Evolutionary conservation across 2,888 invertebrate species (phyloP).

Genomic region (Atethmia centrago): DNA sequence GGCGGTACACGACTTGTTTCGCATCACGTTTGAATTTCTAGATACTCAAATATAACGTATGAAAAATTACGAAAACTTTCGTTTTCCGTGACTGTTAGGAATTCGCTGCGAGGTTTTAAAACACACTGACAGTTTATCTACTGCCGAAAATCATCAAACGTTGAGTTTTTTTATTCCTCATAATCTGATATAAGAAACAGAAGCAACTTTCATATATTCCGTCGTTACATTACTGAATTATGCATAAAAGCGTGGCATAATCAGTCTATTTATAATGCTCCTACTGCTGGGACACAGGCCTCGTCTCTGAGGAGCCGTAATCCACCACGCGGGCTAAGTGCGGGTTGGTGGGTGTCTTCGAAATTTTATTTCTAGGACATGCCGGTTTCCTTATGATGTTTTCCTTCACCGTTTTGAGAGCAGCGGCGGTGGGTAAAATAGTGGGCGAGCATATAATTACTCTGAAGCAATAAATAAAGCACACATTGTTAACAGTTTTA

Average conservation of each 20-base stretch:
- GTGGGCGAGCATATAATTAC: slow-evolving; percentile 68
- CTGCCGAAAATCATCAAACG: slow-evolving; percentile 38
- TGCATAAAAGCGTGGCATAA: slow-evolving; percentile 53
- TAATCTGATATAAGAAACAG: slow-evolving; percentile 38
- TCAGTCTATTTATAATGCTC: too few relatives aligned
- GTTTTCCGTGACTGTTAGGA: slow-evolving; percentile 29
- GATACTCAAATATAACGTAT: slow-evolving; percentile 2
- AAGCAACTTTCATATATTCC: slow-evolving; percentile 49
- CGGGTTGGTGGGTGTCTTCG: too few relatives aligned
- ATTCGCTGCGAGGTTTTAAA: slow-evolving; percentile 33
- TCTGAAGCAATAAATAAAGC: slow-evolving; percentile 73
- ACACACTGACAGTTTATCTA: slow-evolving; percentile 38
- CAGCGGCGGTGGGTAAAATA: slow-evolving; percentile 43
- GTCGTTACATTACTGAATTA: slow-evolving; percentile 66
- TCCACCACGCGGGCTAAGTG: too few relatives aligned
- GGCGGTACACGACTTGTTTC: slow-evolving; percentile 13
- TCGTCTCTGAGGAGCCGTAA: too few relatives aligned
- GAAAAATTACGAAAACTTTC: slow-evolving; percentile 36
- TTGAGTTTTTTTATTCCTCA: slow-evolving; percentile 31
- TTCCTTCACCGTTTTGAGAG: too few relatives aligned
- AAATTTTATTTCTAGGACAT: too few relatives aligned
- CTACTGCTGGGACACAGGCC: too few relatives aligned
- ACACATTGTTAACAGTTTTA: slow-evolving; percentile 72
- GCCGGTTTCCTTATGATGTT: too few relatives aligned
- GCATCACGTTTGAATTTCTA: slow-evolving; percentile 29